Evolutionary conservation across 2,113 vertebrate genomes (phyloP), one percentile per base, ranked within the genome.

Genomic region (Apodemus speciosus): DNA sequence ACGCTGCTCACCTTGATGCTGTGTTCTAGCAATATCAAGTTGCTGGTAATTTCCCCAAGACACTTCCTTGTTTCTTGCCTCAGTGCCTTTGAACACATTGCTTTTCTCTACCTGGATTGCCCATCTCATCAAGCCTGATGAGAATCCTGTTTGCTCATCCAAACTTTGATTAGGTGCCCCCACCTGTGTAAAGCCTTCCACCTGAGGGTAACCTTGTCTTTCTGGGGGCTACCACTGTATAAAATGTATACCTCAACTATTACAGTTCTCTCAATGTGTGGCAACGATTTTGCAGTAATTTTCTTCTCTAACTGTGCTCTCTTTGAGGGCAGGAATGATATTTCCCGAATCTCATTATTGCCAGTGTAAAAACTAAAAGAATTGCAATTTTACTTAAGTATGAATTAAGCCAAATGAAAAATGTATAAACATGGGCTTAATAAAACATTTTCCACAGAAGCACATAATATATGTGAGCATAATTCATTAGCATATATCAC

Each of bases 101-200:
- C 58, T 85, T 85, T 90, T 40, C 60, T 79, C 27, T 83, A 88
- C 80, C 60, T 46, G 81, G 64, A 38, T 90, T 51, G 64, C 80
- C 85, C 91, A 69, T 88, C 85, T 95, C 81, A 90, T 95, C 85
- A 93, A 95, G 75, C 38, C 75, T 88, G 90, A 80, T 89, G 92
- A 89, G 80, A 94, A 84, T 25, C 66, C 69, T 51, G 68, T 93
- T 96, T 88, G 90, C 73, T 73, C 77, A 72, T 56, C 56, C 92
- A 90, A 58, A 86, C n/a, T 81, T 85, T 81, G 94, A 94, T 93
- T 38, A 77, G 88, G 56, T 83, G 49, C 58, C 21, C 1, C 69
- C 27, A 18, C 43, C 53, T 93, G 84, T 90, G 25, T 75, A 90
- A 85, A 90, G 60, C 72, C 49, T 85, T 68, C 92, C 76, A 10